phyloP scores from a whole-genome alignment of 2,888 invertebrate species.

The Leucozona laternaria region DNA sequence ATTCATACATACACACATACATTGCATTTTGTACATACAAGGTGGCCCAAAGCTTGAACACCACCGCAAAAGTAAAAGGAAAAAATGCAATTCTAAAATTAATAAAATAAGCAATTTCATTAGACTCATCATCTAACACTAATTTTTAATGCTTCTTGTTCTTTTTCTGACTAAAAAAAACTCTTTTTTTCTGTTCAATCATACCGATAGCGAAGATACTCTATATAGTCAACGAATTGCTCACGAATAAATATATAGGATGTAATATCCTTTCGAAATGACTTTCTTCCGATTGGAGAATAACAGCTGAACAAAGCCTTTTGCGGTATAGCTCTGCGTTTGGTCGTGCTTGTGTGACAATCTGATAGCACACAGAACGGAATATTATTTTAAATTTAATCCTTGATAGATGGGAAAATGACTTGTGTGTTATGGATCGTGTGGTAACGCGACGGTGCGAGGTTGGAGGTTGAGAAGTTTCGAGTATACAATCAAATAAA shows the following conservation, averaged over 20 bases:
- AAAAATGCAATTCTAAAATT: too few relatives aligned
- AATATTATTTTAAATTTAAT: slow-evolving; percentile 60
- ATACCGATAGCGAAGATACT: slow-evolving; percentile 14
- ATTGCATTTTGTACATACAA: too few relatives aligned
- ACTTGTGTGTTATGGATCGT: slow-evolving; percentile 22
- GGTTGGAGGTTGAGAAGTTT: neutral
- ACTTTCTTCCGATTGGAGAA: slow-evolving; percentile 55
- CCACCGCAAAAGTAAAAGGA: too few relatives aligned
- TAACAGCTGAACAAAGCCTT: slow-evolving; percentile 41
- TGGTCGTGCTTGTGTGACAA: neutral
- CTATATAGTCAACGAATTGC: slow-evolving; percentile 30
- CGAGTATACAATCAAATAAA: neutral
- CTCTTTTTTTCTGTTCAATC: slow-evolving; percentile 27
- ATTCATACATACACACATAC: too few relatives aligned
- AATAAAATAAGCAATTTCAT: neutral
- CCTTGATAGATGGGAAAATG: slow-evolving; percentile 56
- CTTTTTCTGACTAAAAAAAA: neutral
- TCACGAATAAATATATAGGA: slow-evolving; percentile 53
- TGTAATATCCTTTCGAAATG: slow-evolving; percentile 64
- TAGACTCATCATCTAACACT: neutral
- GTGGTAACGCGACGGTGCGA: neutral
- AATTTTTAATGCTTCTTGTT: neutral
- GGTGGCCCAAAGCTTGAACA: too few relatives aligned
- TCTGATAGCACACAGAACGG: neutral
- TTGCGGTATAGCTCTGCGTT: neutral